Evolutionary conservation across 2,888 invertebrate genomes (phyloP).

Genomic region (Sialis lutaria): DNA sequence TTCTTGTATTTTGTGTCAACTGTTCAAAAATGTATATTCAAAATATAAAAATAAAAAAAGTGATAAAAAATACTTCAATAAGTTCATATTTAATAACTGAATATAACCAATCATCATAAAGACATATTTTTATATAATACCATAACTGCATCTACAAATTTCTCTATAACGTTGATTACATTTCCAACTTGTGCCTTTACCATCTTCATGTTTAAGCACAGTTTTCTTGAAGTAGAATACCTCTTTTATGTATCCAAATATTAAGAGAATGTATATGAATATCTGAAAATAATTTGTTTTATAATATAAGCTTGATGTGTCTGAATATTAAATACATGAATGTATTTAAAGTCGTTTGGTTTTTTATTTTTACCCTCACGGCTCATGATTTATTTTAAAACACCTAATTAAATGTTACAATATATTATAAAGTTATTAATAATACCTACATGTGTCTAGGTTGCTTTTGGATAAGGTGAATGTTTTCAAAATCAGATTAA

Average conservation of each 20-base stretch:
- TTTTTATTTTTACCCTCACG: too few species aligned
- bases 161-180: conserved; percentile 3
- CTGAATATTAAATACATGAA: not conserved
- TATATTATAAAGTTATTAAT: too few species aligned
- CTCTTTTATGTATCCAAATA: not conserved
- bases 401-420: too few species aligned
- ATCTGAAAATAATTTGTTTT: conserved; percentile 2
- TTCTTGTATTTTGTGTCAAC: too few species aligned
- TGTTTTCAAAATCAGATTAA: too few species aligned
- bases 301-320: conserved; percentile 4
- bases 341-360: too few species aligned
- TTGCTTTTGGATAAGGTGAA: too few species aligned
- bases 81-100: not conserved
- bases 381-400: too few species aligned
- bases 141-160: not conserved
- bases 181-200: conserved; percentile 11
- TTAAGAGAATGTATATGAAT: conserved; percentile 2
- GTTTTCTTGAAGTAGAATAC: conserved; percentile 1
- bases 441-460: too few species aligned
- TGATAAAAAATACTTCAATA: not conserved
- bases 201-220: conserved; percentile 7
- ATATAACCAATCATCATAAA: not conserved
- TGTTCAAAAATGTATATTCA: not conserved
- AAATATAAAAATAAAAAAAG: not conserved
- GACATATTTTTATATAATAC: not conserved